Conservation (phyloP, 2,113 vertebrate species). For the Narcine bancroftii region DNA sequence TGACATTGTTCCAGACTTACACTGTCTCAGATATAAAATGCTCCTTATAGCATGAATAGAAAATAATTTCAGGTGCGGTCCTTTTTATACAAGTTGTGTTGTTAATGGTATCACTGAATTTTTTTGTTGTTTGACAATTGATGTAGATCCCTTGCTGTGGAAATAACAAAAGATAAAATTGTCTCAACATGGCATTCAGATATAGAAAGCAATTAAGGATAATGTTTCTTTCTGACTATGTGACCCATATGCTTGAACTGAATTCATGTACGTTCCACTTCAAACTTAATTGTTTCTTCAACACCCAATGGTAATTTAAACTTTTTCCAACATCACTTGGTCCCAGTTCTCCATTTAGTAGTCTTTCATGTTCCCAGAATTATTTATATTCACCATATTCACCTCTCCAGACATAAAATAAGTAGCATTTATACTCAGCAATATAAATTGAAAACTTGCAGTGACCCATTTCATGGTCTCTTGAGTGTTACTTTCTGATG, state of each 20-base stretch:
- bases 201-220: not conserved
- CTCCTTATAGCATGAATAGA: not conserved
- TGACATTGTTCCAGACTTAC: not conserved
- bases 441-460: not conserved
- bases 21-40: not conserved
- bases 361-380: conserved; percentile 4
- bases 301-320: conserved; percentile 24
- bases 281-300: conserved; percentile 19
- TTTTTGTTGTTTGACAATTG: not conserved
- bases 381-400: not conserved
- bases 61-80: not conserved
- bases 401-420: conserved; percentile 28
- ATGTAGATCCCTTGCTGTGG: not conserved
- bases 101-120: not conserved
- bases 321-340: not conserved
- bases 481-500: not conserved
- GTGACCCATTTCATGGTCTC: conserved; percentile 18
- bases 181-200: not conserved
- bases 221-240: not conserved
- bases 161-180: not conserved
- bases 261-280: not conserved
- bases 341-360: conserved; percentile 25
- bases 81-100: not conserved
- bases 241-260: not conserved
- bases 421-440: conserved; percentile 16